Base-by-base conservation (phyloP, 2,797 vertebrate species). In the Hemibagrus guttatus region DNA sequence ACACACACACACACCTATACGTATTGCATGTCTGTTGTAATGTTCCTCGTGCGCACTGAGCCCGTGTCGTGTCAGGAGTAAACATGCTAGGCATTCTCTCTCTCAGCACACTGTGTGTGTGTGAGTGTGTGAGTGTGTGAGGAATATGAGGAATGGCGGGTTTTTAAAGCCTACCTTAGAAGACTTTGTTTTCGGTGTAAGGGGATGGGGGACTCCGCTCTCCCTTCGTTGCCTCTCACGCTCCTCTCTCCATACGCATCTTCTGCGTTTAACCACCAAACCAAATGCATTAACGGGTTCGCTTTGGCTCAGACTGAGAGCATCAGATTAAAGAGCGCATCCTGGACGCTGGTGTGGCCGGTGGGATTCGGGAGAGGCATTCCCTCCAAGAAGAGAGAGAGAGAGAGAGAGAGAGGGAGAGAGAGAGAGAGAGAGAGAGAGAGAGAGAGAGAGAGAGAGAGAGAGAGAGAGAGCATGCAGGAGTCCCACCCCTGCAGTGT, bases 401-500 rank as follows among this genome's bases (percentile, higher is more conserved):
- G 84, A 88, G 85, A 39, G 91, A 92, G 91, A 91, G 89, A 90
- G 88, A 85, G 58, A 87, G 74, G 16, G 28, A 31, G 91, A 93
- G 85, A 91, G 91, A 90, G 80, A 86, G 84, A 31, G 90, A 46
- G 46, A 46, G 46, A 46, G 42, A 46, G 42, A 46, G 42, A 46
- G 61, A 92, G 91, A 90, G 89, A 91, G 89, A 86, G 58, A 89
- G 64, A 71, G 63, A 85, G 75, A 79, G 61, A 79, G 88, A 87
- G 72, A 89, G 89, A 84, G 93, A 94, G 92, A 93, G 85, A 92
- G 91, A 91, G 84, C 87, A 84, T 42, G 95, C 94, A 92, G 91
- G 91, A 90, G 92, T 89, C 92, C 92, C 93, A 91, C 95, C 96
- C 94, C 95, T 96, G 94, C 94, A 94, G 93, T 90, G 95, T 92